These are phyloP conservation scores for Harpagus bidentatus DNA, from an alignment of 2,113 vertebrate genomes.

Conservation along the genomic window DNA sequence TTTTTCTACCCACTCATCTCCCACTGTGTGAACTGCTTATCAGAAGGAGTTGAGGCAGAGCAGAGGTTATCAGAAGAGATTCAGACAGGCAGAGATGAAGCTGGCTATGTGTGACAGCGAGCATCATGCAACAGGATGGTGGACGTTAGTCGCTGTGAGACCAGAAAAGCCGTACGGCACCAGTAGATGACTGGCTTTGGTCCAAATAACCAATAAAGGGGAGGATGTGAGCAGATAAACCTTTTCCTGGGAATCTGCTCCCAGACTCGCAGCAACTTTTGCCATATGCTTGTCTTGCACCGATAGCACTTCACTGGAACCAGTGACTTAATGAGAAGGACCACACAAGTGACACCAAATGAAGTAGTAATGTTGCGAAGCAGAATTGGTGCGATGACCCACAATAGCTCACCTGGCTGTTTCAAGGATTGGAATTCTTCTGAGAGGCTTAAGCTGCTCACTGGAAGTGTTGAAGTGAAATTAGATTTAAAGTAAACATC, in stretches of 20 bases:
- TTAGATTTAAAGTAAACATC: neutral
- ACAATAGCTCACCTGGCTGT: neutral
- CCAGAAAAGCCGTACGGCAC: neutral
- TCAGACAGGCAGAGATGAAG: neutral
- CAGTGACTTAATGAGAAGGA: neutral
- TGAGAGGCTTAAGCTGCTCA: neutral
- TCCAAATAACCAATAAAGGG: neutral
- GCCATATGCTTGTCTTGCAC: neutral
- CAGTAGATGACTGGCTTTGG: neutral
- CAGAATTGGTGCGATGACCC: neutral
- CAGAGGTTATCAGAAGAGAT: constrained; percentile 16
- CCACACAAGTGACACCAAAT: neutral
- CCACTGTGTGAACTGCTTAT: neutral
- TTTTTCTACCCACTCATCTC: constrained; percentile 43
- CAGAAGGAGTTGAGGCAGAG: constrained; percentile 2
- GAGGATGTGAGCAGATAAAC: neutral
- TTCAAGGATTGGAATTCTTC: neutral
- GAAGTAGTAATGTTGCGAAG: neutral
- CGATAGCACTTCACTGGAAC: neutral
- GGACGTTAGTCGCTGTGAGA: neutral
- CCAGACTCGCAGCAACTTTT: neutral
- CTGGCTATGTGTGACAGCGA: neutral
- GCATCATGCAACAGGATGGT: neutral
- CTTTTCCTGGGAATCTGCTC: neutral
- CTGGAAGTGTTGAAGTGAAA: neutral